Evolutionary conservation across 2,113 vertebrate species (phyloP).

Genomic region (Tupaia chinensis): DNA sequence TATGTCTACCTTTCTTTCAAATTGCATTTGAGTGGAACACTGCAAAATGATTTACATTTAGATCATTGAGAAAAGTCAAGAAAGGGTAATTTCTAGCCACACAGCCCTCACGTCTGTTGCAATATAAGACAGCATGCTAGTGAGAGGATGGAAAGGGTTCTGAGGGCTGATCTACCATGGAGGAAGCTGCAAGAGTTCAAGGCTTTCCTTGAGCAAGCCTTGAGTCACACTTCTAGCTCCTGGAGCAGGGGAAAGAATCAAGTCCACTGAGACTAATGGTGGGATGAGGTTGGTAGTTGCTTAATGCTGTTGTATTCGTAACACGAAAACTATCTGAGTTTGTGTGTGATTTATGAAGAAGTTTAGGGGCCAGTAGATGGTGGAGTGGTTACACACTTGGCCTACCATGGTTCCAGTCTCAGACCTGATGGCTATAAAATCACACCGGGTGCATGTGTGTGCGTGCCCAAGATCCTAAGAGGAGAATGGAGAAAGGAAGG

Average conservation of each 20-base stretch:
- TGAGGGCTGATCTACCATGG: no score
- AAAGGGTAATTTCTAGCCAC: not conserved
- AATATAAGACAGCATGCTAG: no score
- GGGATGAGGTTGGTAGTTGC: not conserved
- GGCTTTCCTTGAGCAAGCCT: not conserved
- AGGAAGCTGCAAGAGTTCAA: not conserved
- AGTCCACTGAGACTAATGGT: not conserved
- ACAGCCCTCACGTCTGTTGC: not conserved
- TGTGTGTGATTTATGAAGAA: no score
- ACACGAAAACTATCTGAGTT: no score
- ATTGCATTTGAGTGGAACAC: not conserved
- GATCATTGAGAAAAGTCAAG: not conserved
- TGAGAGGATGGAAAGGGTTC: not conserved
- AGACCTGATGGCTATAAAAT: no score
- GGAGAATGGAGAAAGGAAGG: no score
- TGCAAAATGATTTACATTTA: not conserved
- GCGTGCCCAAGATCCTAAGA: no score
- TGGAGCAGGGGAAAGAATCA: not conserved
- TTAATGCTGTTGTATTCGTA: no score
- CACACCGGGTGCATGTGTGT: no score
- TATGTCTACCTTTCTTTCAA: slow-evolving; percentile 24
- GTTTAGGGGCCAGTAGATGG: no score
- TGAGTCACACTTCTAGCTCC: not conserved
- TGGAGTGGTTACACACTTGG: no score
- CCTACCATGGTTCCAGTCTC: no score